These are phyloP conservation scores for Anguilla marmorata DNA, from an alignment of 2,797 vertebrate species.

Conservation along the genomic window DNA sequence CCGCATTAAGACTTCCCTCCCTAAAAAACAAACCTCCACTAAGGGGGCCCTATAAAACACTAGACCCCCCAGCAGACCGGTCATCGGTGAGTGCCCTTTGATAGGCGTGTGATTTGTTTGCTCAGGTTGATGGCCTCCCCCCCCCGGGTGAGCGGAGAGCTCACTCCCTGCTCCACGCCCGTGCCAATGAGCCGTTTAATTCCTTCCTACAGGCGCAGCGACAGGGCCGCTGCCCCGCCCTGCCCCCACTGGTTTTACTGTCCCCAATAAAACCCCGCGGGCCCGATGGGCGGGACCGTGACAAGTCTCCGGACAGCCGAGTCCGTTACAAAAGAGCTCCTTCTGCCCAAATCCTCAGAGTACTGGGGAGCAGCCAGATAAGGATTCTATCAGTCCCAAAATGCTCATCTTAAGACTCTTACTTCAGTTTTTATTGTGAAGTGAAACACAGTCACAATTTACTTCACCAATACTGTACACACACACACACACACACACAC, in stretches of 20 bases:
- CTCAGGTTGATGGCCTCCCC: conserved; percentile 78
- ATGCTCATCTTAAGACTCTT: too few relatives aligned
- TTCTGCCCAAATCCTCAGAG: neutral
- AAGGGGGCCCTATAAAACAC: conserved; percentile 64
- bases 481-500: too few relatives aligned
- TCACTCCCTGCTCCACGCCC: conserved; percentile 73
- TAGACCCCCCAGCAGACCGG: conserved; percentile 61
- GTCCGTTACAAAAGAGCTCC: neutral
- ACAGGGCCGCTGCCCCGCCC: conserved; percentile 62
- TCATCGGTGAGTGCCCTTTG: conserved; percentile 68
- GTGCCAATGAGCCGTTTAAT: conserved; percentile 92
- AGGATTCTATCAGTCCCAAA: too few relatives aligned
- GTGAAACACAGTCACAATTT: neutral
- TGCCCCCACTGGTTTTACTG: conserved; percentile 73
- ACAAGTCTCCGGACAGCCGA: neutral
- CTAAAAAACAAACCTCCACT: conserved; percentile 35
- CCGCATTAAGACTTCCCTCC: conserved; percentile 30
- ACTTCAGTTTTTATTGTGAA: too few relatives aligned
- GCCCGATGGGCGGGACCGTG: conserved; percentile 56
- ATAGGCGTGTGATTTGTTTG: conserved; percentile 81
- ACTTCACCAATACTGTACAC: neutral
- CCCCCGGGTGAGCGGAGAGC: conserved; percentile 63
- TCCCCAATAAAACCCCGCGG: conserved; percentile 72
- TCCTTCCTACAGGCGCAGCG: conserved; percentile 65
- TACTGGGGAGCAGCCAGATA: neutral